These are phyloP conservation scores for Nyctereutes procyonoides DNA, from an alignment of 2,113 vertebrate genomes.

Conservation along the genomic window DNA sequence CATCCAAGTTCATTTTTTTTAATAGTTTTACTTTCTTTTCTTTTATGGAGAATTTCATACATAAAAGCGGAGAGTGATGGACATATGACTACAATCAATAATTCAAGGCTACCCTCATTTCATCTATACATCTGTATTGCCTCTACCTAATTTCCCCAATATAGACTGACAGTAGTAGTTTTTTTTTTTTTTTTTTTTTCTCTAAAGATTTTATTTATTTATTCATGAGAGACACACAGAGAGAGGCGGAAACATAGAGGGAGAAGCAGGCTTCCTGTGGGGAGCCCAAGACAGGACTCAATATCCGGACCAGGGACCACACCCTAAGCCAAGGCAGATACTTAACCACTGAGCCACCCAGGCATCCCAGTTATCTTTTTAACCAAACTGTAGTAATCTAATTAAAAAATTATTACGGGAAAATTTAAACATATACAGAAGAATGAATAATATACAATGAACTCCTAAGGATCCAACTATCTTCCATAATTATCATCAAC, in stretches of 20 bases:
- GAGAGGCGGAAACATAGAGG: too few species aligned
- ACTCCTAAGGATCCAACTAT: background rate
- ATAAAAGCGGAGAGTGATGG: background rate
- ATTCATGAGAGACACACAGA: too few species aligned
- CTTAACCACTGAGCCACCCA: too few species aligned
- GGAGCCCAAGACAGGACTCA: too few species aligned
- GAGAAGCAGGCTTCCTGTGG: too few species aligned
- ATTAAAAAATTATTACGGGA: background rate
- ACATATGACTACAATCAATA: background rate
- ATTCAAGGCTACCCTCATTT: background rate
- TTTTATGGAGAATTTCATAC: background rate
- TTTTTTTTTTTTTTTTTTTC: background rate
- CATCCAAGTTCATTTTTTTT: background rate
- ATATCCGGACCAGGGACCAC: too few species aligned
- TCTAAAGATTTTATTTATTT: too few species aligned
- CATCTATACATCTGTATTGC: background rate
- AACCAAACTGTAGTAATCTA: background rate
- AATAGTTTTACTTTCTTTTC: background rate
- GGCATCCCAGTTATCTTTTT: background rate
- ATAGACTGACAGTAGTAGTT: background rate
- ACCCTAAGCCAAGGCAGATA: too few species aligned
- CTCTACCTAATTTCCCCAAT: too few species aligned
- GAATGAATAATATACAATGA: background rate
- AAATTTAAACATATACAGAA: constrained; percentile 28
- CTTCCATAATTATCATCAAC: constrained; percentile 4